These are phyloP conservation scores for Parazoanthus darwini DNA, from an alignment of 92 coral and sea anemone genomes.

Conservation along the genomic window DNA sequence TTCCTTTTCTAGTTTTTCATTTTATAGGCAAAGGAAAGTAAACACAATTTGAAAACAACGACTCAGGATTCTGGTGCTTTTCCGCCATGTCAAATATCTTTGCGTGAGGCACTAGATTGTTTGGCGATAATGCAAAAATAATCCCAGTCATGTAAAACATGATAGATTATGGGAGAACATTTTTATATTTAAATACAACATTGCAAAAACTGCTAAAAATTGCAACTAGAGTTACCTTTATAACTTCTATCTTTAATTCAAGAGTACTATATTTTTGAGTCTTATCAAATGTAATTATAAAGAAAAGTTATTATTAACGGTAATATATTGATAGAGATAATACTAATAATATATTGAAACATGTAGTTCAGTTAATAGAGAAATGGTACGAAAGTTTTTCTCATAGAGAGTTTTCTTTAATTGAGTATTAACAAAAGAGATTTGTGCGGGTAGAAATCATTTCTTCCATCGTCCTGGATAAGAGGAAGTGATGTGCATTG, in stretches of 20 bases:
- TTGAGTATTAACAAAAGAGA: too few species aligned
- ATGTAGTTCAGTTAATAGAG: not conserved
- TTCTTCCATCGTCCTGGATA: not conserved
- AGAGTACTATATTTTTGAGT: not conserved
- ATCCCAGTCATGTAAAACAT: not conserved
- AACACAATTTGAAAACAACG: too few species aligned
- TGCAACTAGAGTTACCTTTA: not conserved
- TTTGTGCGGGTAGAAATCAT: too few species aligned
- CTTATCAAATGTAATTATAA: not conserved
- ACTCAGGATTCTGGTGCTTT: too few species aligned
- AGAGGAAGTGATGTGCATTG: not conserved
- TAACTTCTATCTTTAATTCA: not conserved
- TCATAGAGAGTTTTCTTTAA: too few species aligned
- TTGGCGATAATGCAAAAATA: too few species aligned
- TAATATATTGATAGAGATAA: slow-evolving; percentile 9
- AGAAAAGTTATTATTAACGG: not conserved
- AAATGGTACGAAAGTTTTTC: not conserved
- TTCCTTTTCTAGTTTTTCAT: too few species aligned
- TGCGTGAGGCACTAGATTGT: too few species aligned
- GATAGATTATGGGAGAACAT: not conserved
- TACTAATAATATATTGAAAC: not conserved
- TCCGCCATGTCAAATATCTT: too few species aligned
- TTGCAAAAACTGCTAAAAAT: not conserved
- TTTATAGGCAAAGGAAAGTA: too few species aligned
- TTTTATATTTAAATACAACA: not conserved